Evolutionary conservation across 2,888 invertebrate genomes (phyloP), one percentile per base, ranked within the genome.

Genomic region (Sphaeridia pumilis): DNA sequence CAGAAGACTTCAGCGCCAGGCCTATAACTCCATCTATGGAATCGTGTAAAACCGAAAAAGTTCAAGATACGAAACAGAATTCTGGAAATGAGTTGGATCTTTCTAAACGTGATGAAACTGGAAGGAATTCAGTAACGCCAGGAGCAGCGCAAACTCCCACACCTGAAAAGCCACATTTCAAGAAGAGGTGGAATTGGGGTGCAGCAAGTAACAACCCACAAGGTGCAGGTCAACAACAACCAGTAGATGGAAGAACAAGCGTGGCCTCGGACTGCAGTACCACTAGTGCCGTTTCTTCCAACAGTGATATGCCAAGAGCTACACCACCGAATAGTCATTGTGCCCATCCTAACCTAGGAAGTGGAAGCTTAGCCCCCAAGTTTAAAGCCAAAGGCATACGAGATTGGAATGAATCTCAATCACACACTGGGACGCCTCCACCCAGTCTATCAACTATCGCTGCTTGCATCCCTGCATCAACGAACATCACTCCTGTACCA

Each of bases 381-480:
- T 65, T 61, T 50, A 45, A 63, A 38, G 58, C 59, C 1, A 63
- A 65, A 49, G 63, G 63, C 14, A 62, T 61, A 52, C 58, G 57
- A 35, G 62, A 64, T 42, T 59, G 60, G 59, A 51, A 54, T 43
- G 49, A 46, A 22, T 50, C 48, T n/a, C 55, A 56, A 34, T 56
- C 58, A 28, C 57, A 48, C 43, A 46, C 56, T 27, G 54, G 53
- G 34, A 56, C 58, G 2, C 58, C 60, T n/a, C 57, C 59, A 3
- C 60, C 60, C 10, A 59, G 55, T 43, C 22, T 38, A 17, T 20
- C 36, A 4, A 25, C 4, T 36, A 35, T 35, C 20, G n/a, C 31
- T 12, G n/a, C n/a, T n/a, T n/a, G n/a, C n/a, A 28, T 26, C 22
- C 28, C 27, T 7, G 7, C 20, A 24, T 43, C 25, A 21, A 45